Conservation (phyloP, 2,113 vertebrate species). For the Pandion haliaetus region DNA sequence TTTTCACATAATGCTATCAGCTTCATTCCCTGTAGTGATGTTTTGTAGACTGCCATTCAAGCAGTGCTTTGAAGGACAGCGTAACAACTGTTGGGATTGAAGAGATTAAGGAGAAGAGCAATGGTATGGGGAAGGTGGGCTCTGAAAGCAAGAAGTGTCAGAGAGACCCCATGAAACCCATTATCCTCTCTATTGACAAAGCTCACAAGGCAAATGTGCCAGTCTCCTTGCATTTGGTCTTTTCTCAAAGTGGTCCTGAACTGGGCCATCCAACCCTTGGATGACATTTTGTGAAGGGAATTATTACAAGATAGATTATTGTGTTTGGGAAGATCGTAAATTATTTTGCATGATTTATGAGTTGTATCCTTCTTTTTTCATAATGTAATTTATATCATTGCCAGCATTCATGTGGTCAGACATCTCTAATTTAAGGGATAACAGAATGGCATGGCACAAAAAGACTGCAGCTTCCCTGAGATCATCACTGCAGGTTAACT, state of each 20-base stretch:
- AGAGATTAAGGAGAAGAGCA: not conserved
- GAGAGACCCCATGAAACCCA: not conserved
- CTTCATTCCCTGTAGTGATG: not conserved
- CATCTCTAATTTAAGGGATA: not conserved
- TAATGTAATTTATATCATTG: constrained; percentile 56
- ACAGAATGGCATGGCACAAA: not conserved
- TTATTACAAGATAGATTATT: constrained; percentile 57
- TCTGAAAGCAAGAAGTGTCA: not conserved
- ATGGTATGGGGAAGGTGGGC: not conserved
- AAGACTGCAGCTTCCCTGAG: not conserved
- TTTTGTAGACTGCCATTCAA: not conserved
- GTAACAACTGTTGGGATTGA: not conserved
- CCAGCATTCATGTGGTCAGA: not conserved
- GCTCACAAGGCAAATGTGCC: not conserved
- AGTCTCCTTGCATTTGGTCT: not conserved
- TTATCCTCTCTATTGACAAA: not conserved
- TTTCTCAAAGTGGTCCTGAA: not conserved
- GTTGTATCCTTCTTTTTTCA: constrained; percentile 30
- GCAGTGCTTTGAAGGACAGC: not conserved
- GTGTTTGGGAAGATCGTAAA: constrained; percentile 48
- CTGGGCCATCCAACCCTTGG: not conserved
- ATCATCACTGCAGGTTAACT: not conserved
- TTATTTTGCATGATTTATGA: constrained; percentile 55
- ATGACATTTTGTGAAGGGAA: constrained; percentile 31
- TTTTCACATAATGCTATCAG: not conserved